These are phyloP conservation scores for Octonoba sinensis DNA, from an alignment of 2,888 invertebrate species.

Conservation along the genomic window DNA sequence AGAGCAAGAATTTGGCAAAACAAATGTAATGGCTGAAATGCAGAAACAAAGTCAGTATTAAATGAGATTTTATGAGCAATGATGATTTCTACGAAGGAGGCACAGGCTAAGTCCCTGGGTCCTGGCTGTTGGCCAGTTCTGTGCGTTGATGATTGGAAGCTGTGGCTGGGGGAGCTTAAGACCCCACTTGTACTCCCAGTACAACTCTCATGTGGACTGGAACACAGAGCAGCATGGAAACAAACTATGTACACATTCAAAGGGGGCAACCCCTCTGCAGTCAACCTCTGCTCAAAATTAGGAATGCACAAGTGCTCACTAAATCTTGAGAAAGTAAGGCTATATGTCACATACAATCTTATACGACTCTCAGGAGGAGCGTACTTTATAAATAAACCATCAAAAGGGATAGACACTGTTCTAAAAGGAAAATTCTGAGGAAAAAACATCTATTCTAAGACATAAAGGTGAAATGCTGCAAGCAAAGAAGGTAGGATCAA, in stretches of 20 bases:
- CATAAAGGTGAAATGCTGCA: too few relatives aligned
- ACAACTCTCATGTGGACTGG: constrained; percentile 54
- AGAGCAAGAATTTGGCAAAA: too few relatives aligned
- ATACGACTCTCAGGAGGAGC: too few relatives aligned
- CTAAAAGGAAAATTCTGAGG: too few relatives aligned
- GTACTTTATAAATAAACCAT: too few relatives aligned
- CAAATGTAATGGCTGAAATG: too few relatives aligned
- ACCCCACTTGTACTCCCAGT: constrained; percentile 55
- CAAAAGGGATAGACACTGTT: too few relatives aligned
- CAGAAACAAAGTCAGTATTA: too few relatives aligned
- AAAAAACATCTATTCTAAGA: too few relatives aligned
- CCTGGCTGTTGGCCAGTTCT: constrained; percentile 46
- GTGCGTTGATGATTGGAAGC: constrained; percentile 62
- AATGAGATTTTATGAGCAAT: neutral
- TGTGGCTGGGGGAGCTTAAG: constrained; percentile 40
- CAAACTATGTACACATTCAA: constrained; percentile 37
- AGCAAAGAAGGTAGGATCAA: too few relatives aligned
- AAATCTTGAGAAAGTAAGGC: constrained; percentile 55
- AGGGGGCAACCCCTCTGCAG: neutral
- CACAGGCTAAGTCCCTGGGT: constrained; percentile 63
- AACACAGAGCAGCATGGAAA: constrained; percentile 41
- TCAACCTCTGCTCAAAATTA: constrained; percentile 20
- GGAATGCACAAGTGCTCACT: constrained; percentile 48
- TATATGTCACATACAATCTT: neutral
- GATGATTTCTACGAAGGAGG: constrained; percentile 54